Evolutionary conservation across 2,797 vertebrate species (phyloP).

Genomic region (Mycteria americana): DNA sequence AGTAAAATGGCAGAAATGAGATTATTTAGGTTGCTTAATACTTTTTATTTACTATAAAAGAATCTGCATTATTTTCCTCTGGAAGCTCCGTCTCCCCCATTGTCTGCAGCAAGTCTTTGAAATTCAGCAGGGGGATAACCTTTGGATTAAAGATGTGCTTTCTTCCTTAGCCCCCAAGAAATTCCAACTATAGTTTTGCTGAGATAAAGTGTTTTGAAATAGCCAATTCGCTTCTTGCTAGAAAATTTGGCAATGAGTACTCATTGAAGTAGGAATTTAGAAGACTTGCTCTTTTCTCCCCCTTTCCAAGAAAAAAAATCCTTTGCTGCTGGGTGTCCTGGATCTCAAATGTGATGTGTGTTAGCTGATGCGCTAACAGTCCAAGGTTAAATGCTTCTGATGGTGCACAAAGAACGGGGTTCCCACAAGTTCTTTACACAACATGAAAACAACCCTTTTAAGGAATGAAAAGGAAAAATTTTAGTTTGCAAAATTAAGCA

Average conservation of each 20-base stretch:
- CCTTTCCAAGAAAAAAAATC: not conserved
- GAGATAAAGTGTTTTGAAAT: slow-evolving; percentile 54
- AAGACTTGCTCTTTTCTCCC: not conserved
- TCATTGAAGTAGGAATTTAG: slow-evolving; percentile 40
- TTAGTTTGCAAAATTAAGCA: not conserved
- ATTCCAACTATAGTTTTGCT: slow-evolving; percentile 46
- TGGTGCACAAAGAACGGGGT: not conserved
- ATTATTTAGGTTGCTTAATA: not conserved
- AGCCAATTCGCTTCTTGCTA: slow-evolving; percentile 5
- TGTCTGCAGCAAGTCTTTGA: slow-evolving; percentile 40
- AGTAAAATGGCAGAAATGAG: not conserved
- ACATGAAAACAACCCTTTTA: not conserved
- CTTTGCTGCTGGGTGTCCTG: slow-evolving; percentile 8
- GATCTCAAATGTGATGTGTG: not conserved
- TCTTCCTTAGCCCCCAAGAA: slow-evolving; percentile 50
- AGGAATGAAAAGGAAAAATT: not conserved
- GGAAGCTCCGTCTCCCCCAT: not conserved
- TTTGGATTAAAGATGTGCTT: slow-evolving; percentile 43
- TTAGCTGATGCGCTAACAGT: slow-evolving; percentile 16
- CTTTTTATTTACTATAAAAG: not conserved
- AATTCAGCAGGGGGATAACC: slow-evolving; percentile 45
- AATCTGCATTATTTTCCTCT: not conserved
- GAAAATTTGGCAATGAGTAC: slow-evolving; percentile 36
- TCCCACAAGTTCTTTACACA: not conserved
- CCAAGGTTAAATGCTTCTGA: not conserved